Conservation (phyloP, 2,888 invertebrate genomes). For the Eurois occulta region DNA sequence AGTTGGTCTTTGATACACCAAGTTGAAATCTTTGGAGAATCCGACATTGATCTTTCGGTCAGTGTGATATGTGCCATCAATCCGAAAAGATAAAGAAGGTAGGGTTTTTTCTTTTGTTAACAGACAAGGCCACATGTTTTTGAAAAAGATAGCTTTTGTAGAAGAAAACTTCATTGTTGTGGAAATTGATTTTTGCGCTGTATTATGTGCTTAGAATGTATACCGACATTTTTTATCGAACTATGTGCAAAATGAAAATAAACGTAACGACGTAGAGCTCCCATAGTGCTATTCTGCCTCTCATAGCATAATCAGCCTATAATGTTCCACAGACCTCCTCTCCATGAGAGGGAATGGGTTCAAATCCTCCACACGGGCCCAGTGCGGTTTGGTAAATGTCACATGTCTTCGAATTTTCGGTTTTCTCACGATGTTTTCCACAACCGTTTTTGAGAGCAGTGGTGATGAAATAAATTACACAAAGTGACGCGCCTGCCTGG, state of each 20-base stretch:
- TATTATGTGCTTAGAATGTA: neutral
- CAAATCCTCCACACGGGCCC: no score
- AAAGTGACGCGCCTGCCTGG: no score
- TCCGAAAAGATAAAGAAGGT: constrained; percentile 28
- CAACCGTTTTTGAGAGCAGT: no score
- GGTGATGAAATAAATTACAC: no score
- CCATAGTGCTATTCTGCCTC: neutral
- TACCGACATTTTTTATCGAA: neutral
- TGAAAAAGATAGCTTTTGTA: neutral
- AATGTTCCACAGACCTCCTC: no score
- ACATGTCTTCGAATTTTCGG: no score
- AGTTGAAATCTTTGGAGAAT: constrained; percentile 47
- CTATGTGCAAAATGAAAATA: neutral
- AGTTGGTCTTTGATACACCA: constrained; percentile 29
- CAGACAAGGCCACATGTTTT: constrained; percentile 2
- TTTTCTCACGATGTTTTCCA: no score
- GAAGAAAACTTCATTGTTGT: neutral
- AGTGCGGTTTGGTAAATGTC: no score
- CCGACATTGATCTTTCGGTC: constrained; percentile 55
- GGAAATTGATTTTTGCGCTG: neutral
- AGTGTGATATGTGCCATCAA: constrained; percentile 40
- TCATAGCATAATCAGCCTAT: no score
- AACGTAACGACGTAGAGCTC: no score
- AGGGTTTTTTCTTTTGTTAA: constrained; percentile 27
- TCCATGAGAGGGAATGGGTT: no score